Conservation (phyloP, 2,797 vertebrate species). For the Pangasius sanitwongsei region DNA sequence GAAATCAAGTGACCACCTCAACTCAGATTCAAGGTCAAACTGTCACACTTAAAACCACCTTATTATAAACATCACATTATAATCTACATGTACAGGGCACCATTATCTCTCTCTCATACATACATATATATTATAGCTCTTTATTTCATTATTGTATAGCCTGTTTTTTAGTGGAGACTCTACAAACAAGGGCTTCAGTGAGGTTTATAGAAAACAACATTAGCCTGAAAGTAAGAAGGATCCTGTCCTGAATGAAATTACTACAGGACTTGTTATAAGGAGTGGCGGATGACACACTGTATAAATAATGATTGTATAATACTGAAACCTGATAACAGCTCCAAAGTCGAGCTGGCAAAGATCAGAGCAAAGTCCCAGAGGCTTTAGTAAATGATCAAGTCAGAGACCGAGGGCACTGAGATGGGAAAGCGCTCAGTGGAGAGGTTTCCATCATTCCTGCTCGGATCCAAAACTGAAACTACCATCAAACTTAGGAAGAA, state of each 20-base stretch:
- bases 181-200: background rate
- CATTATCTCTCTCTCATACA: no score
- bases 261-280: constrained; percentile 14
- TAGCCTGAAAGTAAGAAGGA: background rate
- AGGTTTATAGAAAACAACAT: background rate
- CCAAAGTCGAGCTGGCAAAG: constrained; percentile 59
- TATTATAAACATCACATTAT: background rate
- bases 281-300: constrained; percentile 46
- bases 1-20: background rate
- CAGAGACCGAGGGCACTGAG: background rate
- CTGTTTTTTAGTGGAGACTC: background rate
- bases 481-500: background rate
- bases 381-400: background rate
- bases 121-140: background rate
- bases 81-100: background rate
- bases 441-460: background rate
- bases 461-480: background rate
- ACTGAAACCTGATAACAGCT: constrained; percentile 57
- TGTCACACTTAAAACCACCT: background rate
- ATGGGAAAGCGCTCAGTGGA: background rate
- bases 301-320: constrained; percentile 63
- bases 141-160: background rate
- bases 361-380: constrained; percentile 65
- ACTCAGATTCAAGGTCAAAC: constrained; percentile 18
- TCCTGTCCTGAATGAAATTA: background rate